These are phyloP conservation scores for Salmo trutta DNA, from an alignment of 2,797 vertebrate genomes.

Conservation along the genomic window DNA sequence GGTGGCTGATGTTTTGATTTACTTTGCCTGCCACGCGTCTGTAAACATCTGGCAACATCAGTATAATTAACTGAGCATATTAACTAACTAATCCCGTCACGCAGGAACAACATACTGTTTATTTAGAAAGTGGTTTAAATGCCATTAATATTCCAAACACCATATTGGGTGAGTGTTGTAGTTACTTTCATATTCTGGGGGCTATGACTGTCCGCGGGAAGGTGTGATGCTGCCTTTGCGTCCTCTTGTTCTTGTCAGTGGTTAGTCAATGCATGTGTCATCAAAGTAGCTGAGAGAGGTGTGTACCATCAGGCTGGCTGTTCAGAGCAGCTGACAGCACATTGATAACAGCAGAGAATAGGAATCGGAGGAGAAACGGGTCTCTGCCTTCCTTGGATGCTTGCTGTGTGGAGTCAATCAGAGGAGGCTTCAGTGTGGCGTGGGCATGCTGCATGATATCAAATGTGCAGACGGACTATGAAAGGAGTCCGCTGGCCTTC, in stretches of 20 bases:
- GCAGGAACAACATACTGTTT: background rate
- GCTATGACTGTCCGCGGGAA: background rate
- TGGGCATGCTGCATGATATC: slow-evolving; percentile 24
- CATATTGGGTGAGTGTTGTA: background rate
- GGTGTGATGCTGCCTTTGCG: background rate
- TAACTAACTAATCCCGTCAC: too few species aligned
- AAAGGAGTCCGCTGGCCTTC: slow-evolving; percentile 41
- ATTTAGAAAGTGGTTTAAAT: background rate
- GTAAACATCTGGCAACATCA: background rate
- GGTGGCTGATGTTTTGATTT: background rate
- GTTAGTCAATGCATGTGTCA: background rate
- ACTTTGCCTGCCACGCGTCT: background rate
- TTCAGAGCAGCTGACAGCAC: too few species aligned
- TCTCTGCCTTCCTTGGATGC: background rate
- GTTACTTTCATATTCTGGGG: background rate
- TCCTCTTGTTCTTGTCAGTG: background rate
- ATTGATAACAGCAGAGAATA: background rate
- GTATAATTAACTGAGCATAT: background rate
- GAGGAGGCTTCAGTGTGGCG: background rate
- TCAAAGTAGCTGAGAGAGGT: background rate
- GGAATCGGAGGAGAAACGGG: background rate
- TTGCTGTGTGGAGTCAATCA: background rate
- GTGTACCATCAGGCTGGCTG: background rate
- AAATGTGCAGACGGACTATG: slow-evolving; percentile 2
- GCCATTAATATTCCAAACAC: background rate